A percentile compares a stretch with the other conserved stretches of the same genome.
Evolutionary conservation across 2,113 vertebrate genomes (phyloP).

Genomic region (Taurulus bubalis): DNA sequence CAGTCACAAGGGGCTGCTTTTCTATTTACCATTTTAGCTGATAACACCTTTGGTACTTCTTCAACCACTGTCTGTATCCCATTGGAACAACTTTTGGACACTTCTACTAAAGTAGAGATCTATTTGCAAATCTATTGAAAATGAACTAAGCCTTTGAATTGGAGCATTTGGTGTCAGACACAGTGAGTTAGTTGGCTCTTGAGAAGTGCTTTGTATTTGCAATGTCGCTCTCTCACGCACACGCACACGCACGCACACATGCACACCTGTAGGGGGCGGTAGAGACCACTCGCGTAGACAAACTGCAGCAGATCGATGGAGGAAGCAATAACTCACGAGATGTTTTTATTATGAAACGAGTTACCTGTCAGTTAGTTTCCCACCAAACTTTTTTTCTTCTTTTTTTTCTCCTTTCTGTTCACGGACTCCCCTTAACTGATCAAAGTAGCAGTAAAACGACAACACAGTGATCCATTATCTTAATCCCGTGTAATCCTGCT

Average conservation of each 20-base stretch:
- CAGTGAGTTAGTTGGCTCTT: not conserved
- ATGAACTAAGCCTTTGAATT: too few relatives aligned
- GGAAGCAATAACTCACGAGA: not conserved
- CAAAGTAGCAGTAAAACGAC: not conserved
- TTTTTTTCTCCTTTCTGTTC: not conserved
- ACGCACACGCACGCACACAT: too few relatives aligned
- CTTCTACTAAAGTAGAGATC: too few relatives aligned
- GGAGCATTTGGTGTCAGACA: not conserved
- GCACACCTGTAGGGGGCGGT: slow-evolving; percentile 50
- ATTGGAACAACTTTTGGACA: too few relatives aligned
- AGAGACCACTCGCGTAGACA: slow-evolving; percentile 28
- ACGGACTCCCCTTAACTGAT: not conserved
- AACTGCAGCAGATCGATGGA: not conserved
- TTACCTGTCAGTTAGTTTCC: too few relatives aligned
- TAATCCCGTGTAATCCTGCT: slow-evolving; percentile 40
- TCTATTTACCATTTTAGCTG: too few relatives aligned
- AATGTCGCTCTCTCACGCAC: too few relatives aligned
- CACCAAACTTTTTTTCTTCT: too few relatives aligned
- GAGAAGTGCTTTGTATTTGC: not conserved
- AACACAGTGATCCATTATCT: not conserved
- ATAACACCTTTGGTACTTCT: too few relatives aligned
- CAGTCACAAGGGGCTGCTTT: too few relatives aligned
- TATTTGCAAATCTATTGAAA: too few relatives aligned
- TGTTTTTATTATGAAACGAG: not conserved
- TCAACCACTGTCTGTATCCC: too few relatives aligned